Evolutionary conservation across 2,113 vertebrate species (phyloP).

Genomic region (Leptobrachium leishanense): DNA sequence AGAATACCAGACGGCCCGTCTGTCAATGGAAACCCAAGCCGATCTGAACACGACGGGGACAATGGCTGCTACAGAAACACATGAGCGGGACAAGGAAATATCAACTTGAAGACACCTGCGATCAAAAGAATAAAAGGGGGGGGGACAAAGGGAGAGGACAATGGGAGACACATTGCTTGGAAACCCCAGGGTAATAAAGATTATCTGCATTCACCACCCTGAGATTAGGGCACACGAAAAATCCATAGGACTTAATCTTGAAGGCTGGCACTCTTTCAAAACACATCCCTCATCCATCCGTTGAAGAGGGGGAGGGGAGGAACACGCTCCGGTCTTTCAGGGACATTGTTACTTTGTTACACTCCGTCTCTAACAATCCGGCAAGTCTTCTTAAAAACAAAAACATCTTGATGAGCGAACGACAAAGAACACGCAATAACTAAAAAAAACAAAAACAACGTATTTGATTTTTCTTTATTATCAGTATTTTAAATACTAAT

Average conservation of each 20-base stretch:
- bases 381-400: background rate
- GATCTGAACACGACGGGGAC: background rate
- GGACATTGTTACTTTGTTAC: background rate
- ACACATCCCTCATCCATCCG: constrained; percentile 18
- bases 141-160: constrained; percentile 22
- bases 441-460: no score
- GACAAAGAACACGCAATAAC: background rate
- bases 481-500: no score
- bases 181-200: constrained; percentile 31
- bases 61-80: background rate
- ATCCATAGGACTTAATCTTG: constrained; percentile 32
- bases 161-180: constrained; percentile 14
- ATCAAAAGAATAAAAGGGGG: constrained; percentile 6
- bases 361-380: background rate
- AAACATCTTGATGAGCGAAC: background rate
- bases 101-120: constrained; percentile 23
- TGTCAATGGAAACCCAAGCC: background rate
- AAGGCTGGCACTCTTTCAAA: constrained; percentile 27
- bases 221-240: constrained; percentile 19
- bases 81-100: background rate
- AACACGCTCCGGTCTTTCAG: constrained; percentile 14
- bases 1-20: background rate
- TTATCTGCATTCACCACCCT: constrained; percentile 33
- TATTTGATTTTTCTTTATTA: no score
- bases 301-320: constrained; percentile 21